Percentiles rank a stretch among this genome's conserved stretches.
phyloP scores from a whole-genome alignment of 1,140 invertebrate genomes.

The Rhagoletis zephyria region DNA sequence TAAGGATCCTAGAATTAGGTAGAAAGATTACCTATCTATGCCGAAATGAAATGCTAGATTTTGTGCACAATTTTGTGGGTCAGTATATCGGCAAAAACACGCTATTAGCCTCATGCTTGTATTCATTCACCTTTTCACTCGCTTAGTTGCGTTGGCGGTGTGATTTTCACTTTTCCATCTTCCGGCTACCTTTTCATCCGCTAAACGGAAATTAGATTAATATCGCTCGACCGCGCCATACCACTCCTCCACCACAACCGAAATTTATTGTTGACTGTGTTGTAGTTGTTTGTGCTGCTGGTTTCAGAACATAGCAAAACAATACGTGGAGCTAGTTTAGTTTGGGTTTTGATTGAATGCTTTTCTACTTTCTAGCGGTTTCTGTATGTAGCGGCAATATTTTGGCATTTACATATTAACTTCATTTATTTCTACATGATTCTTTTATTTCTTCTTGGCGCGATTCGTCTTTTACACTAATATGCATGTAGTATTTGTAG shows the following conservation, averaged over 20 bases:
- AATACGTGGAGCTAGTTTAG: neutral
- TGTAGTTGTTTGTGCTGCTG: neutral
- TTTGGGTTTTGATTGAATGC: constrained; percentile 32
- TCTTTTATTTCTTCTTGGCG: neutral
- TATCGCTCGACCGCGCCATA: neutral
- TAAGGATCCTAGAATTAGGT: no score
- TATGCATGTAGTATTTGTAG: neutral
- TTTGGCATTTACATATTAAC: constrained; percentile 26
- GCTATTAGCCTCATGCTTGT: neutral
- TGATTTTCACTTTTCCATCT: neutral
- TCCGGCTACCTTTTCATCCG: neutral
- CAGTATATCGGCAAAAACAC: neutral
- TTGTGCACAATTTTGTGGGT: neutral
- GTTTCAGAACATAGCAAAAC: neutral
- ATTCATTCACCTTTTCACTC: neutral
- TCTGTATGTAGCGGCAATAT: neutral
- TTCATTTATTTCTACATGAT: neutral
- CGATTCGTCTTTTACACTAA: no score
- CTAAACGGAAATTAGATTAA: neutral
- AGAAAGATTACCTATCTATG: no score
- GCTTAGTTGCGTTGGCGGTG: neutral
- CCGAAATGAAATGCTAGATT: no score
- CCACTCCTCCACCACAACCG: no score
- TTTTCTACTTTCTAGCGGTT: neutral
- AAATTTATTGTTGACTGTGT: no score